Evolutionary conservation across 2,113 vertebrate species (phyloP).

Genomic region (Myotis lucifugus): DNA sequence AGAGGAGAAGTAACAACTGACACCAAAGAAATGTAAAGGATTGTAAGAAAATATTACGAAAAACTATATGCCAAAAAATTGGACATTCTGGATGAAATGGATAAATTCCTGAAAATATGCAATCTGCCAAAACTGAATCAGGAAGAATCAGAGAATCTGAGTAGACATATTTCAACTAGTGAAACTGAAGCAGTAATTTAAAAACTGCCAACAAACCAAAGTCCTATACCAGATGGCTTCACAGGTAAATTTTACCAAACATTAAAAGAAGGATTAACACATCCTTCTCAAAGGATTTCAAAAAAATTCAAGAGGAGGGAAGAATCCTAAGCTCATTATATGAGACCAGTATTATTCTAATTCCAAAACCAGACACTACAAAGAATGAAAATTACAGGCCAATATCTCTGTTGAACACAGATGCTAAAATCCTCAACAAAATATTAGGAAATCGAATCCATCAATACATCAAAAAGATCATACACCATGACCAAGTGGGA

Average conservation of each 20-base stretch:
- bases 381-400: too few relatives aligned
- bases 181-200: neutral
- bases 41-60: neutral
- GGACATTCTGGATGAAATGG: neutral
- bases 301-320: too few relatives aligned
- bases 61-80: neutral
- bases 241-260: neutral
- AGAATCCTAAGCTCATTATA: too few relatives aligned
- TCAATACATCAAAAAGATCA: too few relatives aligned
- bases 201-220: neutral
- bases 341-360: too few relatives aligned
- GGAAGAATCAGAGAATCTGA: neutral
- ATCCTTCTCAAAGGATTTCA: neutral
- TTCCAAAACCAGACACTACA: too few relatives aligned
- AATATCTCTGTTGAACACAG: too few relatives aligned
- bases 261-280: neutral
- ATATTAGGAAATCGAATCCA: too few relatives aligned
- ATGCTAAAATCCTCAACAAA: too few relatives aligned
- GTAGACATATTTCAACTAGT: neutral
- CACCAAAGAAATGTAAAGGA: neutral
- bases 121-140: neutral
- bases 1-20: neutral
- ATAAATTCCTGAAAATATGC: neutral
- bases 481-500: too few relatives aligned
- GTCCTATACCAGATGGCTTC: neutral